Conservation (phyloP, 2,888 invertebrate species). For the Syrista parreyssii region DNA sequence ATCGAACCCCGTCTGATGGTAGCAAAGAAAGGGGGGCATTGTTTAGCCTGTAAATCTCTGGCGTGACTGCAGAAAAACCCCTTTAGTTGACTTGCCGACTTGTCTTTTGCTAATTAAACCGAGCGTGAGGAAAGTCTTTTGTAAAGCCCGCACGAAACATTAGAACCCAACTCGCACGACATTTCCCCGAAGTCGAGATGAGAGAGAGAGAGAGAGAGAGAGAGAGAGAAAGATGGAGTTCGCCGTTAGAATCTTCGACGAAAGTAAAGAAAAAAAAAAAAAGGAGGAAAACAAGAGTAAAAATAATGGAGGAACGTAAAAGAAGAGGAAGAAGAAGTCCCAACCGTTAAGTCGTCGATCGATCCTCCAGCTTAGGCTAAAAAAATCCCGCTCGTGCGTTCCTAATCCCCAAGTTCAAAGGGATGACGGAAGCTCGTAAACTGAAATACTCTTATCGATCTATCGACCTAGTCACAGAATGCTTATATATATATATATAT, state of each 20-base stretch:
- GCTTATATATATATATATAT: too few species aligned
- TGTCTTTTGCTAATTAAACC: conserved; percentile 5
- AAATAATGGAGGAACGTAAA: not conserved
- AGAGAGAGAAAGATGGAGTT: not conserved
- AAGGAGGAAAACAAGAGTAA: not conserved
- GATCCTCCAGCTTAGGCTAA: not conserved
- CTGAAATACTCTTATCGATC: not conserved
- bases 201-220: not conserved
- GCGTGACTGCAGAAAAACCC: not conserved
- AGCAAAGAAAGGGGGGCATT: not conserved
- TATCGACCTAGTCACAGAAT: not conserved
- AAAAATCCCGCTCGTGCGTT: not conserved
- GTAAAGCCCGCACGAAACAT: not conserved
- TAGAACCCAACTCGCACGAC: not conserved
- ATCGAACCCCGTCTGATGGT: not conserved
- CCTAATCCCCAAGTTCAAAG: not conserved
- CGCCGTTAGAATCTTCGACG: not conserved
- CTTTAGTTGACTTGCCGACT: not conserved
- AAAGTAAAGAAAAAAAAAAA: not conserved
- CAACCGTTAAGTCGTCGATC: not conserved
- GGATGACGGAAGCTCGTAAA: not conserved
- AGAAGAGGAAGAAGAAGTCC: not conserved
- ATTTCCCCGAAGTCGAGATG: not conserved
- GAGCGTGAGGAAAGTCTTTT: conserved; percentile 1
- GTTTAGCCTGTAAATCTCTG: not conserved